Base-by-base conservation (phyloP, 1,140 invertebrate genomes). In the Cyclargus thomasi region DNA sequence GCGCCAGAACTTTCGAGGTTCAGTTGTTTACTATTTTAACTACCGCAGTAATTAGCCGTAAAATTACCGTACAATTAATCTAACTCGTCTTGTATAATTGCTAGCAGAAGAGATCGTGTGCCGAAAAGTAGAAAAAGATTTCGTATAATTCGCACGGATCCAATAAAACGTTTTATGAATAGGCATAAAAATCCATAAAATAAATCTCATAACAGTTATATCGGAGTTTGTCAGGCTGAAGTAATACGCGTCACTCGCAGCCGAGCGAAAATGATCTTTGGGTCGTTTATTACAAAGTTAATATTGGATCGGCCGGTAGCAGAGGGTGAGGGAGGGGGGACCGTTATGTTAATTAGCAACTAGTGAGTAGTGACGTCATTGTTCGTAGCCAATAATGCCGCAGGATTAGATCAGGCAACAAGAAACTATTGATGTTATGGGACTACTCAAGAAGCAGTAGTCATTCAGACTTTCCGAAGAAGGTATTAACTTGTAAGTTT, bases 141-240 rank as follows among this genome's bases (percentile, higher is more conserved):
- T 47, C 11, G 11, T 14, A 47, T 47, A 47, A 47, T 47, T 20
- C 18, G 53, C 53, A 55, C 53, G 53, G 18, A 55, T 1, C 53
- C 39, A 18, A 55, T 55, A 55, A 55, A 55, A 55, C 53, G 53
- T 55, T 55, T 55, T 20, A 55, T 55, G 53, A 55, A 55, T 55
- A 55, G 53, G n/a, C 53, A 55, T 55, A 55, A 55, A 55, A 55
- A 55, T 55, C 53, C 53, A 55, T 55, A 55, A 55, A 55, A 55
- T 55, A 55, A 55, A 55, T 55, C 53, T 55, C 53, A 20, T 55
- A 55, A 55, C 53, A 55, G 53, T 55, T 55, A 55, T 20, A 55
- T 20, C 53, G 53, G 53, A 55, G 53, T 55, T 55, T 55, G 53
- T 55, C 53, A 55, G 53, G 53, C 53, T 8, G n/a, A 55, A 55